Conservation (phyloP, 1,140 invertebrate species). For the Aphelenchoides avenae region DNA sequence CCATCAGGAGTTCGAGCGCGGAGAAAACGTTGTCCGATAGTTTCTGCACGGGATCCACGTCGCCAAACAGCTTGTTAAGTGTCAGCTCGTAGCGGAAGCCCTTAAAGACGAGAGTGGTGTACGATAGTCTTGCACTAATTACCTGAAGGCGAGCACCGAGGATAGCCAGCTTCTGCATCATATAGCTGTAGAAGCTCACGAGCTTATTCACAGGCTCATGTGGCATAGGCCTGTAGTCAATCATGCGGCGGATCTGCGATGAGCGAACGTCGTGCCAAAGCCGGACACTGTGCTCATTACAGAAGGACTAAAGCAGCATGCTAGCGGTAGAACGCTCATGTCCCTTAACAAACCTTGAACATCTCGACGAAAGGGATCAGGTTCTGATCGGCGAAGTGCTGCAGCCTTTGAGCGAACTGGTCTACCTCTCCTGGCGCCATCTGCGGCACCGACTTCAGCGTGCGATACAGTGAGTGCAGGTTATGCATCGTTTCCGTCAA, state of each 20-base stretch:
- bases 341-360: slow-evolving; percentile 39
- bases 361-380: slow-evolving; percentile 55
- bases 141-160: slow-evolving; percentile 51
- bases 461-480: slow-evolving; percentile 35
- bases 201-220: slow-evolving; percentile 41
- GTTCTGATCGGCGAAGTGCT: slow-evolving; percentile 37
- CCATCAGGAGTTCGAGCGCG: slow-evolving; percentile 52
- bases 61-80: slow-evolving; percentile 49
- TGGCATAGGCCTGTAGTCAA: slow-evolving; percentile 45
- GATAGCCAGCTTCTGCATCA: slow-evolving; percentile 57
- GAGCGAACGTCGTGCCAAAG: slow-evolving; percentile 50
- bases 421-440: slow-evolving; percentile 34
- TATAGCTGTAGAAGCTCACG: slow-evolving; percentile 51
- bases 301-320: slow-evolving; percentile 43
- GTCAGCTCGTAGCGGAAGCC: slow-evolving; percentile 54
- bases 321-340: slow-evolving; percentile 11
- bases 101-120: slow-evolving; percentile 16
- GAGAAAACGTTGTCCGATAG: slow-evolving; percentile 56
- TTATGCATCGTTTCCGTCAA: slow-evolving; percentile 38
- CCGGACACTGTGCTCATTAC: slow-evolving; percentile 48
- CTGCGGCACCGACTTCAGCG: slow-evolving; percentile 25
- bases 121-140: background rate
- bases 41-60: slow-evolving; percentile 48
- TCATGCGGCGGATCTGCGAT: slow-evolving; percentile 49
- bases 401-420: slow-evolving; percentile 27